A percentile compares a stretch with the other conserved stretches of the same genome.
Conservation (phyloP, 2,113 vertebrate species). For the Syngnathus scovelli region DNA sequence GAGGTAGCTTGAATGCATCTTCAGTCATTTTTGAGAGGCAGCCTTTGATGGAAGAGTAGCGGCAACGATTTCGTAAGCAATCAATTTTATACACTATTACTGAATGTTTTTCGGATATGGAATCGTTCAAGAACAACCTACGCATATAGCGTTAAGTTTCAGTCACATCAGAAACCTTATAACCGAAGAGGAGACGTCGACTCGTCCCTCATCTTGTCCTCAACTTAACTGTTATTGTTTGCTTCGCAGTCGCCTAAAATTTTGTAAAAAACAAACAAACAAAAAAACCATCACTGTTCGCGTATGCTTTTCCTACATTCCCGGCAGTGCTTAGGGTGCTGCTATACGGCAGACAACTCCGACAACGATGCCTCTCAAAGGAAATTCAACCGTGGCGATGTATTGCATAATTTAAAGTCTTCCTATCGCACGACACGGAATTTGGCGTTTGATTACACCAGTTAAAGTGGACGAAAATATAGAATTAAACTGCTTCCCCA, state of each 20-base stretch:
- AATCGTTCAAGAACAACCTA: neutral
- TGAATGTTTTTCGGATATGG: neutral
- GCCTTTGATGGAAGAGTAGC: neutral
- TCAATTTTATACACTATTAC: accelerated
- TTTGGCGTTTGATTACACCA: neutral
- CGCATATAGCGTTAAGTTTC: neutral
- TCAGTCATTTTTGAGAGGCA: neutral
- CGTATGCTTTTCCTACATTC: neutral
- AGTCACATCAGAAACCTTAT: too few relatives aligned
- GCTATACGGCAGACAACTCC: neutral
- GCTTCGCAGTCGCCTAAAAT: neutral
- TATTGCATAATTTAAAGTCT: neutral
- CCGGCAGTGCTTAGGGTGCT: neutral
- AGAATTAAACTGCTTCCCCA: neutral
- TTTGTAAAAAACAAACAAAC: too few relatives aligned
- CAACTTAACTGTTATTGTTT: conserved; percentile 10
- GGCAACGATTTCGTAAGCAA: conserved; percentile 15
- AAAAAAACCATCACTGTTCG: neutral
- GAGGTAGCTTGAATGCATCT: conserved; percentile 26
- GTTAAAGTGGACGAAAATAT: neutral
- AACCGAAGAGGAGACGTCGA: neutral
- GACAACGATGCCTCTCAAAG: neutral
- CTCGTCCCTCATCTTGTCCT: conserved; percentile 14
- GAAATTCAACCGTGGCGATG: neutral
- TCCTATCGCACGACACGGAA: neutral